Evolutionary conservation across 2,797 vertebrate genomes (phyloP).

Genomic region (Dendrocincla tyrannina): DNA sequence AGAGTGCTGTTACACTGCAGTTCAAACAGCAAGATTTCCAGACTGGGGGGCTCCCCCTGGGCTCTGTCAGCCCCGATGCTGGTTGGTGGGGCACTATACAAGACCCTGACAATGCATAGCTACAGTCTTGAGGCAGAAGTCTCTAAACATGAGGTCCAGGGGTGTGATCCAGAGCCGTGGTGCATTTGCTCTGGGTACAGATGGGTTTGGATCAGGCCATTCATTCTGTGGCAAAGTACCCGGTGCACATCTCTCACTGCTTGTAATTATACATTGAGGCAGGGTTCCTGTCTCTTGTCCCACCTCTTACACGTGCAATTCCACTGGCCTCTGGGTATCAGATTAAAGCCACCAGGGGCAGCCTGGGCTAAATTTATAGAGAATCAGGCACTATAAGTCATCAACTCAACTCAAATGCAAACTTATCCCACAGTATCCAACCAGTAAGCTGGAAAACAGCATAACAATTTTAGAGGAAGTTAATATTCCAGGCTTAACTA

Average conservation of each 20-base stretch:
- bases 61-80: background rate
- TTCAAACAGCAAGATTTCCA: background rate
- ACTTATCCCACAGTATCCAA: background rate
- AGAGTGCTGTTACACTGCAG: background rate
- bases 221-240: background rate
- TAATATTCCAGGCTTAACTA: background rate
- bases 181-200: background rate
- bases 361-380: background rate
- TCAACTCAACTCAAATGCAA: background rate
- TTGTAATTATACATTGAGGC: fast-evolving
- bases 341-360: background rate
- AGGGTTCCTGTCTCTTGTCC: background rate
- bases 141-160: background rate
- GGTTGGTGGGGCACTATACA: fast-evolving
- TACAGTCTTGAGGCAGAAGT: background rate
- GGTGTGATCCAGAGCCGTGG: background rate
- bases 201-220: background rate
- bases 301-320: background rate
- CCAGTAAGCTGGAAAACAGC: background rate
- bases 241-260: background rate
- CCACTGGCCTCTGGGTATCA: background rate
- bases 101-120: background rate
- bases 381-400: background rate
- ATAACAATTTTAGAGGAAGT: background rate
- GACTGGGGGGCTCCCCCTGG: too few relatives aligned